Conservation (phyloP, 2,888 invertebrate species). For the Mactromeris polynyma region DNA sequence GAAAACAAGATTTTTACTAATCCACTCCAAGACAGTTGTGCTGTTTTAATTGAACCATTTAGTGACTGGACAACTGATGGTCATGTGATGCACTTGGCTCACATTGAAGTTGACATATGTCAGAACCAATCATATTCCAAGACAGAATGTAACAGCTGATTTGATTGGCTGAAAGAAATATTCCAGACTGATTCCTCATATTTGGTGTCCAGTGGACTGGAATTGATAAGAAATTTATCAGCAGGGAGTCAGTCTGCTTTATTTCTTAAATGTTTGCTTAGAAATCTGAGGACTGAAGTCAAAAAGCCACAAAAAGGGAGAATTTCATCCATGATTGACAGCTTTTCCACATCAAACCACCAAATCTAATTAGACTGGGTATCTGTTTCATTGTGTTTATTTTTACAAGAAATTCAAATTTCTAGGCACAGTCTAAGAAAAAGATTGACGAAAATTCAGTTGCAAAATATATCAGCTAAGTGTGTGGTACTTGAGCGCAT, state of each 20-base stretch:
- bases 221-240: conserved; percentile 38
- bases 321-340: conserved; percentile 29
- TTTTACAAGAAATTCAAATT: conserved; percentile 24
- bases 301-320: conserved; percentile 16
- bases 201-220: conserved; percentile 52
- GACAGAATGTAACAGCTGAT: conserved; percentile 55
- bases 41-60: not conserved
- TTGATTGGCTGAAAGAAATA: conserved; percentile 48
- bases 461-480: not conserved
- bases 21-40: not conserved
- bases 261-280: conserved; percentile 36
- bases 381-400: conserved; percentile 30
- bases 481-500: not conserved
- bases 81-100: conserved; percentile 31
- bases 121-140: conserved; percentile 46
- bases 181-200: conserved; percentile 45
- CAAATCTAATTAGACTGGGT: conserved; percentile 37
- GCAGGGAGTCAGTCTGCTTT: conserved; percentile 46
- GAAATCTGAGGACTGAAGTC: conserved; percentile 43
- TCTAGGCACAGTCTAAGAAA: conserved; percentile 2
- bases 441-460: not conserved
- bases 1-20: no score
- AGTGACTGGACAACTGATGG: conserved; percentile 28
- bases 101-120: conserved; percentile 48
- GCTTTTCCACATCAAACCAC: conserved; percentile 15